These are phyloP conservation scores for Petrocephalus microphthalmus DNA, from an alignment of 2,113 vertebrate species.

Conservation along the genomic window DNA sequence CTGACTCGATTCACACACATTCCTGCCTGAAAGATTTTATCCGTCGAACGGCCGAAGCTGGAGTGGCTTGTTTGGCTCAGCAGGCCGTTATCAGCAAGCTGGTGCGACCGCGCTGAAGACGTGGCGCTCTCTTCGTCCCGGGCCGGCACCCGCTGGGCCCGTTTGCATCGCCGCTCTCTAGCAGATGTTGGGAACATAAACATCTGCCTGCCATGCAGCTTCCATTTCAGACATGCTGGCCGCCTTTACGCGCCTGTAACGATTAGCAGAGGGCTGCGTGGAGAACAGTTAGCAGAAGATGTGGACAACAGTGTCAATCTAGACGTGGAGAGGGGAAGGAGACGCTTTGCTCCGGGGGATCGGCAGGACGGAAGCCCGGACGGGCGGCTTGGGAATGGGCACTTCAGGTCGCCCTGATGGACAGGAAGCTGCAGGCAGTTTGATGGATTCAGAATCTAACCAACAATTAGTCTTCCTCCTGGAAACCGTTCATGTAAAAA, in stretches of 20 bases:
- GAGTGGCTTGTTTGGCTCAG: not conserved
- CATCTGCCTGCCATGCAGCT: not conserved
- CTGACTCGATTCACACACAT: not conserved
- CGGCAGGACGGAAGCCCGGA: not conserved
- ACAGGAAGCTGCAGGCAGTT: not conserved
- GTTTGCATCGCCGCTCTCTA: not conserved
- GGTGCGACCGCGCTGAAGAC: not conserved
- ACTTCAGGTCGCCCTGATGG: not conserved
- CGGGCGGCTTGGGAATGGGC: not conserved
- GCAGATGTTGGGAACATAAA: no score
- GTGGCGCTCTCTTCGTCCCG: not conserved
- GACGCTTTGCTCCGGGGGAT: not conserved
- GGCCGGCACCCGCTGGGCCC: not conserved
- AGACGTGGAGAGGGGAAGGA: not conserved
- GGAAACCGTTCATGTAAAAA: not conserved
- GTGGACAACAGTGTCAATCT: not conserved
- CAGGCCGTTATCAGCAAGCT: not conserved
- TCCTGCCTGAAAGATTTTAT: not conserved
- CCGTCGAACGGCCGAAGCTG: not conserved
- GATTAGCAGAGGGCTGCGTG: not conserved
- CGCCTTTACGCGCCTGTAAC: not conserved
- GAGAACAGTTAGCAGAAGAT: not conserved
- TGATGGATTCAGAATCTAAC: not conserved
- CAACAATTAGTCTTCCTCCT: not conserved
- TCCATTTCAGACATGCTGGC: not conserved